Percentiles rank a stretch among this genome's conserved stretches.
phyloP scores from a whole-genome alignment of 2,113 vertebrate species.

The Chiloscyllium plagiosum region DNA sequence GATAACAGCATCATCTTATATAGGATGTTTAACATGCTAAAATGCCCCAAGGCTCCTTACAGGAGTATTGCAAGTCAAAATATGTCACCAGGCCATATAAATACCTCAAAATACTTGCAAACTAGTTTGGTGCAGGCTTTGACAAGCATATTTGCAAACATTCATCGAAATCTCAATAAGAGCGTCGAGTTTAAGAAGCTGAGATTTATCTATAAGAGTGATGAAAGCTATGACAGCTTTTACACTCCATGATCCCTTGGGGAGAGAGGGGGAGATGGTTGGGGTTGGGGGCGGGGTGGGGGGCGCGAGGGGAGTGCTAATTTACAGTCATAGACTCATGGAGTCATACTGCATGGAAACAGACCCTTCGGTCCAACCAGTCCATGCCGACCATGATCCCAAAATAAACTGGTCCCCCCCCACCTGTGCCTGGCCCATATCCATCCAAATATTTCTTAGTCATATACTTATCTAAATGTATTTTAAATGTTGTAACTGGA shows the following conservation, averaged over 20 bases:
- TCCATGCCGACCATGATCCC: too few relatives aligned
- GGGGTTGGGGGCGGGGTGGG: too few relatives aligned
- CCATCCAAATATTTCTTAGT: too few relatives aligned
- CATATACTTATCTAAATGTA: too few relatives aligned
- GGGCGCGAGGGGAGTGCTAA: background rate
- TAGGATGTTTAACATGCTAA: background rate
- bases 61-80: background rate
- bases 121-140: background rate
- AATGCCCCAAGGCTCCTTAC: background rate
- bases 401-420: too few relatives aligned
- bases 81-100: background rate
- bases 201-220: background rate
- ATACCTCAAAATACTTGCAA: background rate
- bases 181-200: background rate
- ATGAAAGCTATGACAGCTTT: background rate
- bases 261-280: too few relatives aligned
- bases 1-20: background rate
- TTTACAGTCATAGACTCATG: background rate
- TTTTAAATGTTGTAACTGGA: too few relatives aligned
- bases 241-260: background rate
- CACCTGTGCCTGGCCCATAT: too few relatives aligned
- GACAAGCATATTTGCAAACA: background rate
- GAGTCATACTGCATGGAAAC: too few relatives aligned
- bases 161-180: background rate
- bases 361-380: too few relatives aligned